These are phyloP conservation scores for Heterotis niloticus DNA, from an alignment of 2,113 vertebrate species.

Conservation along the genomic window DNA sequence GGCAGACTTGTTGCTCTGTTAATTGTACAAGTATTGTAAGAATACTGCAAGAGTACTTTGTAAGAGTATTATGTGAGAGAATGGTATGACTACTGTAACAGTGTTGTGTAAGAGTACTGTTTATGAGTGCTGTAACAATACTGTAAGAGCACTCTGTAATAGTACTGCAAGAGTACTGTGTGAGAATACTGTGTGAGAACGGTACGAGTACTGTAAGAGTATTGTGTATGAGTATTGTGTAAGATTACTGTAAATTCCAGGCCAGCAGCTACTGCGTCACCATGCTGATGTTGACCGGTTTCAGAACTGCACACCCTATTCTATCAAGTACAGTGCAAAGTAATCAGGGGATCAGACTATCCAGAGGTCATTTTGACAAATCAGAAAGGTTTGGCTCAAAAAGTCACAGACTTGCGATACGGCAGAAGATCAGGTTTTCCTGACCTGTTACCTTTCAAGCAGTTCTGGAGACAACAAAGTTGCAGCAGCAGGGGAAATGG, in stretches of 20 bases:
- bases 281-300: background rate
- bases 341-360: background rate
- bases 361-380: constrained; percentile 13
- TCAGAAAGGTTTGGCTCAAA: constrained; percentile 6
- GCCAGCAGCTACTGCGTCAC: background rate
- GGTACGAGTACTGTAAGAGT: too few relatives aligned
- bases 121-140: too few relatives aligned
- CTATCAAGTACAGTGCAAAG: background rate
- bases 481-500: constrained; percentile 4
- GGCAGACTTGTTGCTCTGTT: background rate
- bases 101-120: too few relatives aligned
- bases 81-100: too few relatives aligned
- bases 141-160: too few relatives aligned
- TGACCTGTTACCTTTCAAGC: constrained; percentile 1
- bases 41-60: too few relatives aligned
- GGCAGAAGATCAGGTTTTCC: constrained; percentile 23
- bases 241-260: background rate
- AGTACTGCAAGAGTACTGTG: too few relatives aligned
- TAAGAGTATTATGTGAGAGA: too few relatives aligned
- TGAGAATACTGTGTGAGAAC: too few relatives aligned
- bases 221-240: too few relatives aligned
- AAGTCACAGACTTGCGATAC: background rate
- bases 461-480: background rate
- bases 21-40: too few relatives aligned
- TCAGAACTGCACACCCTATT: background rate